A percentile compares a stretch with the other conserved stretches of the same genome.
These are phyloP conservation scores for Drosophila aff. DNA, from an alignment of 1,140 invertebrate genomes.

Conservation along the genomic window DNA sequence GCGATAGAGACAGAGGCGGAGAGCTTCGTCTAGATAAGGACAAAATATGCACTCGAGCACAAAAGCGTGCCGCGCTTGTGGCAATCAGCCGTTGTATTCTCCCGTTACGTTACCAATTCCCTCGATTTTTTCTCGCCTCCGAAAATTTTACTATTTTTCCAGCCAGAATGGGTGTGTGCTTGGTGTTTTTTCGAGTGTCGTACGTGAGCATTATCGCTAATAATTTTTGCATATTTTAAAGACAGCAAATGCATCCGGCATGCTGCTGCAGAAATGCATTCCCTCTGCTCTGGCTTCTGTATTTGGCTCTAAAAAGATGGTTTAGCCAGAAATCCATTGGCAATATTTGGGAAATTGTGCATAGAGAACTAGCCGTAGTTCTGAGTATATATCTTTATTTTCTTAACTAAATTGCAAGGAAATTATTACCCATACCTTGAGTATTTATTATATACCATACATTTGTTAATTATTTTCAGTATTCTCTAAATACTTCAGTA, in stretches of 20 bases:
- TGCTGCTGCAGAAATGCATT: constrained; percentile 61
- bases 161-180: background rate
- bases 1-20: constrained; percentile 4
- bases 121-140: constrained; percentile 2
- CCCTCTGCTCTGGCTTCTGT: constrained; percentile 39
- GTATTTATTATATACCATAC: no score
- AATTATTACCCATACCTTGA: no score
- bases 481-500: background rate
- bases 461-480: background rate
- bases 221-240: constrained; percentile 81
- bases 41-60: constrained; percentile 84
- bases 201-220: constrained; percentile 85
- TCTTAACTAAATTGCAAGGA: background rate
- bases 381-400: background rate
- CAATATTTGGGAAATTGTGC: background rate
- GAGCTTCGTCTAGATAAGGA: constrained; percentile 70
- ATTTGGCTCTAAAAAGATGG: constrained; percentile 12
- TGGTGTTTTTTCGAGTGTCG: constrained; percentile 63
- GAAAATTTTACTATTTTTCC: background rate
- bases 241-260: constrained; percentile 23
- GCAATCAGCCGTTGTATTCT: constrained; percentile 40
- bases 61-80: constrained; percentile 76
- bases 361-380: background rate
- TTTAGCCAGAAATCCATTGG: background rate
- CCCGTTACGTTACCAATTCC: background rate